phyloP scores from a whole-genome alignment of 2,797 vertebrate species.

The Psittacula echo region DNA sequence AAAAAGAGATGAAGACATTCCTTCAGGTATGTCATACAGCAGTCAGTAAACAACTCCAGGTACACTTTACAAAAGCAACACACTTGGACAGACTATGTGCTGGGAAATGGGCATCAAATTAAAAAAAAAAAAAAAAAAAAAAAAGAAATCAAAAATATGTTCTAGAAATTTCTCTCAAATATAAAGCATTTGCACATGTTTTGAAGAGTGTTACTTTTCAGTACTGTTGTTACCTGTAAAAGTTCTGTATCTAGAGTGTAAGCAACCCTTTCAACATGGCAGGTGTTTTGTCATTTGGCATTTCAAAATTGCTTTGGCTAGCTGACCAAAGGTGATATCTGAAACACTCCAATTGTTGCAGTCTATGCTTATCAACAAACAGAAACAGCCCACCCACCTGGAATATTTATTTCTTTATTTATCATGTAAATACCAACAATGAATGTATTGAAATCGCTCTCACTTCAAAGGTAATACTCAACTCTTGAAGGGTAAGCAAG shows the following conservation, averaged over 20 bases:
- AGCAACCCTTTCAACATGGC: neutral
- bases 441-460: neutral
- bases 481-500: neutral
- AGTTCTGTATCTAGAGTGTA: neutral
- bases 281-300: neutral
- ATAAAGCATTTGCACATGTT: neutral
- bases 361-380: neutral
- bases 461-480: neutral
- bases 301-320: neutral
- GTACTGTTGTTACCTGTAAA: neutral
- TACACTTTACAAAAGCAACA: neutral
- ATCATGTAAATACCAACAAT: neutral
- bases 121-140: neutral
- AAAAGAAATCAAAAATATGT: neutral
- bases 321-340: neutral
- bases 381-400: neutral
- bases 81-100: neutral
- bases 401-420: neutral
- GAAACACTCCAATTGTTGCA: neutral
- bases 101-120: neutral
- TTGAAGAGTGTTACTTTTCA: neutral
- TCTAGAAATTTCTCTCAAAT: neutral
- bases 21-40: neutral
- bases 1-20: neutral
- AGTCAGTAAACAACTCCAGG: neutral